Evolutionary conservation across 2,113 vertebrate species (phyloP), one percentile per base, ranked within the genome.

Genomic region (Tupaia tana): DNA sequence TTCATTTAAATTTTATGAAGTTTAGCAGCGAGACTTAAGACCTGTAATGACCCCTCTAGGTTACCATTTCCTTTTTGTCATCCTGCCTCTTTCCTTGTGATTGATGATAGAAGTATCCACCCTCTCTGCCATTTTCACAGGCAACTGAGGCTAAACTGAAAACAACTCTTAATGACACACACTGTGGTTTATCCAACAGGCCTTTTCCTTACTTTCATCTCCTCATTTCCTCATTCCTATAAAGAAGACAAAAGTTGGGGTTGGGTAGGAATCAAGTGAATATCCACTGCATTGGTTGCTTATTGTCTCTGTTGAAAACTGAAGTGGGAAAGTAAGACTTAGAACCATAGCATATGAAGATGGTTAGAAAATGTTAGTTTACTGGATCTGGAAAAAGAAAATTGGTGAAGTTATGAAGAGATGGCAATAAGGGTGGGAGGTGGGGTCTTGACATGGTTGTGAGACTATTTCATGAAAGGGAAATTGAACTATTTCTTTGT

Each of bases 321-420:
- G 86, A 69, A 52, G 29, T 92, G 56, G 52, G 20, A 74, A 94
- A 31, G 79, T 58, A n/a, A 83, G 56, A 59, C 59, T 74, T 74
- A 27, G 12, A 93, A 20, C 6, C 34, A 29, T 52, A 43, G 9
- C 25, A 10, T 25, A 31, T 85, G 16, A 86, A 85, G 78, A 94
- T 66, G n/a, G 6, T 66, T 88, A 81, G 85, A 69, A 78, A 84
- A 54, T 27, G 9, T 14, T 63, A 67, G 3, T 22, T 94, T 84
- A 7, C n/a, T 92, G n/a, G 19, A 7, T 70, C 58, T 95, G 16
- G 13, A 52, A 71, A 89, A 58, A 56, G 31, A 87, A 78, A 13
- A 52, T 20, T 67, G 3, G 19, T 75, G 18, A 71, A 52, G 24
- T 19, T 34, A 25, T 43, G 4, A 6, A 56, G 9, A 56, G 52